Evolutionary conservation across 2,888 invertebrate genomes (phyloP).

Genomic region (Ochropleura leucogaster): DNA sequence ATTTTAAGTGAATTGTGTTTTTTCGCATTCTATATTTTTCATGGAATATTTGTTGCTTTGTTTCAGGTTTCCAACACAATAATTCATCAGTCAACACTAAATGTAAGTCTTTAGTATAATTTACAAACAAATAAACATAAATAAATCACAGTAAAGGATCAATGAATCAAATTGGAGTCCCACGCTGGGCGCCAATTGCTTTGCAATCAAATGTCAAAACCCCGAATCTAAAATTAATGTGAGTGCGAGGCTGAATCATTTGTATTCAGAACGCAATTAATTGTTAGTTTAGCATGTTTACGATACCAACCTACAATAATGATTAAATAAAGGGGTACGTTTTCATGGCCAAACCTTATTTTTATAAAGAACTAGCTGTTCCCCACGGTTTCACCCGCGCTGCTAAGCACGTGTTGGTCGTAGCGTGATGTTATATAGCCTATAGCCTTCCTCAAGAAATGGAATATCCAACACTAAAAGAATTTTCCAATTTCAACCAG

Average conservation of each 20-base stretch:
- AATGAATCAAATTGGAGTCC: constrained; percentile 47
- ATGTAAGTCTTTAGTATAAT: constrained; percentile 48
- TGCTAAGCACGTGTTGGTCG: too few relatives aligned
- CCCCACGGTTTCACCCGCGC: too few relatives aligned
- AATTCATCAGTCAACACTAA: constrained; percentile 17
- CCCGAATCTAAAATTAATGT: constrained; percentile 56
- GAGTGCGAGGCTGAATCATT: constrained; percentile 40
- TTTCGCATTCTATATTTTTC: not conserved
- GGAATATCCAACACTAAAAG: too few relatives aligned
- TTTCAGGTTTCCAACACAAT: constrained; percentile 50
- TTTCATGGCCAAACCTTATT: not conserved
- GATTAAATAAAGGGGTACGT: not conserved
- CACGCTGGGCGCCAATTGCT: constrained; percentile 61
- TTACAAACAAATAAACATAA: constrained; percentile 18
- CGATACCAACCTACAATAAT: constrained; percentile 5
- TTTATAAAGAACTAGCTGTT: too few relatives aligned
- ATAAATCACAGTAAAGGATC: constrained; percentile 28
- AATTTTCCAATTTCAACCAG: too few relatives aligned
- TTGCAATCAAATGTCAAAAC: constrained; percentile 26
- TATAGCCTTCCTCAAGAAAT: too few relatives aligned
- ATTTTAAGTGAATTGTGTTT: not conserved
- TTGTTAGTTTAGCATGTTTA: constrained; percentile 26
- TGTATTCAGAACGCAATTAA: constrained; percentile 46
- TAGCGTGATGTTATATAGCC: too few relatives aligned
- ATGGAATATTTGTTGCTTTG: constrained; percentile 35